These are phyloP conservation scores for Scaptodrosophila lebanonensis DNA, from an alignment of 1,140 invertebrate species.

Conservation along the genomic window DNA sequence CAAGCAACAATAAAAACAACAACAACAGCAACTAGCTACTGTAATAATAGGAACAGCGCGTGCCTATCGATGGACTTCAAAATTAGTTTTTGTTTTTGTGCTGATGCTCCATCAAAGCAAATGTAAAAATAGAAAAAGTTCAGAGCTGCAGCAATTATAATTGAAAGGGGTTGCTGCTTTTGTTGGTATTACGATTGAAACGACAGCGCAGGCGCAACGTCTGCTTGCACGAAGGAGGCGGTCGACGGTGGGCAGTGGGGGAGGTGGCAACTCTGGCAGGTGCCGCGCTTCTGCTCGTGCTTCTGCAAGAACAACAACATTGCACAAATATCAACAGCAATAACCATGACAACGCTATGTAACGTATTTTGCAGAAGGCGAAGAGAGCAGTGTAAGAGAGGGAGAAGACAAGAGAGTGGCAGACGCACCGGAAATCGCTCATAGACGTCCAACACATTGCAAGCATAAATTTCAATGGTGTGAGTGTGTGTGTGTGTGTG, in stretches of 20 bases:
- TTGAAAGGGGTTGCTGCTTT: slow-evolving; percentile 68
- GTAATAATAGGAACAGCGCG: slow-evolving; percentile 31
- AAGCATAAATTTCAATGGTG: slow-evolving; percentile 13
- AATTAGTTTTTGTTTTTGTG: slow-evolving; percentile 24
- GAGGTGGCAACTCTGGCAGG: slow-evolving; percentile 33
- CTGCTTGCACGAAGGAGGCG: no score
- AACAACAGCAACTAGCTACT: slow-evolving; percentile 3
- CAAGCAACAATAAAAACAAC: slow-evolving; percentile 39
- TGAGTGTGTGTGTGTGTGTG: slow-evolving; percentile 12
- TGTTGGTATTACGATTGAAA: slow-evolving; percentile 32
- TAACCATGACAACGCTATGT: slow-evolving; percentile 37
- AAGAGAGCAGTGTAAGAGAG: slow-evolving; percentile 30
- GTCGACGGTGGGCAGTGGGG: no score
- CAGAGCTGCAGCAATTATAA: slow-evolving; percentile 62
- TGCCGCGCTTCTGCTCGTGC: slow-evolving; percentile 21
- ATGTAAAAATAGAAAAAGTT: slow-evolving; percentile 63
- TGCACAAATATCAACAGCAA: slow-evolving; percentile 24
- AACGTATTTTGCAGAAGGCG: slow-evolving; percentile 51
- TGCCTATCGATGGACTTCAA: slow-evolving; percentile 58
- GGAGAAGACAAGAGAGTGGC: slow-evolving; percentile 25
- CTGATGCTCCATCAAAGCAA: slow-evolving; percentile 39
- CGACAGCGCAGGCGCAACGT: slow-evolving; percentile 40
- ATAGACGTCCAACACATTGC: slow-evolving; percentile 42
- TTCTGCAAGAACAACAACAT: slow-evolving; percentile 15
- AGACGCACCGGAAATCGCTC: slow-evolving; percentile 71